phyloP scores from a whole-genome alignment of 1,140 invertebrate species.

The Harlomillsia oculata region DNA sequence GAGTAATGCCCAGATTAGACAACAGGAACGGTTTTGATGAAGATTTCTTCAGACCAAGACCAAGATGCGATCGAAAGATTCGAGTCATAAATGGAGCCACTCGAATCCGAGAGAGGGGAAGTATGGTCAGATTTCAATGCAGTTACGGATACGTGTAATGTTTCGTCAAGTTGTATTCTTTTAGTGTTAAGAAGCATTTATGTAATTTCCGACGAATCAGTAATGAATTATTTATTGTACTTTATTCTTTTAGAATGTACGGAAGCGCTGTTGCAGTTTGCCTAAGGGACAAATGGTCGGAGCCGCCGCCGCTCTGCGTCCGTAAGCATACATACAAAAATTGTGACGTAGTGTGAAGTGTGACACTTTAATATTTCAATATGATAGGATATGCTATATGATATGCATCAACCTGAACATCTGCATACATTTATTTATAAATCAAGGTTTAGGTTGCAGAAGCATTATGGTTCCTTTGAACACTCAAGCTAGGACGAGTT shows the following conservation, averaged over 20 bases:
- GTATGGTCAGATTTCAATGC: constrained; percentile 22
- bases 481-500: constrained; percentile 1
- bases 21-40: too few species aligned
- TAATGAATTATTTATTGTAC: not conserved
- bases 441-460: constrained; percentile 18
- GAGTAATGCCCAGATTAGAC: too few species aligned
- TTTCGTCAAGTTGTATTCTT: too few species aligned
- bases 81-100: constrained; percentile 22
- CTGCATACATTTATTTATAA: not conserved
- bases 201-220: too few species aligned
- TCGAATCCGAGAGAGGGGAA: constrained; percentile 24
- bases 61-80: constrained; percentile 19
- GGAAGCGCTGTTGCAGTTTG: constrained; percentile 22
- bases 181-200: too few species aligned
- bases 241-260: constrained; percentile 13
- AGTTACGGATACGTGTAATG: constrained; percentile 25
- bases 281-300: constrained; percentile 24
- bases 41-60: not conserved
- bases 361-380: not conserved
- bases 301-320: constrained; percentile 27
- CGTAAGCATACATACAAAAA: constrained; percentile 19
- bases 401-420: too few species aligned
- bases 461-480: constrained; percentile 8
- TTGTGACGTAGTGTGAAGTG: not conserved
- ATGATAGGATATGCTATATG: not conserved